Conservation (phyloP, 2,888 invertebrate genomes). For the Trypoxylon attenuatum region DNA sequence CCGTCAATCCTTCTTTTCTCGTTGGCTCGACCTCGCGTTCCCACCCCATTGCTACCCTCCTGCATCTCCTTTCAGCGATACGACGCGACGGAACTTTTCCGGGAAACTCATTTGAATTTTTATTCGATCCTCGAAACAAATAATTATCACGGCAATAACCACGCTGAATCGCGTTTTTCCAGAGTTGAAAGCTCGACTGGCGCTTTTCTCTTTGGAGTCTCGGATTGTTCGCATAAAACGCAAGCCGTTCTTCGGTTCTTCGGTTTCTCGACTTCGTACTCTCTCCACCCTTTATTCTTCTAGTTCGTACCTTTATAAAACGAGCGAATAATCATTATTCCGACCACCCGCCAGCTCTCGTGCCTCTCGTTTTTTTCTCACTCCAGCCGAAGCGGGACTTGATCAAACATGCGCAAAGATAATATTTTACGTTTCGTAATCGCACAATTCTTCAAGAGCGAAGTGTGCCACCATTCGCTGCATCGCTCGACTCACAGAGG, state of each 20-base stretch:
- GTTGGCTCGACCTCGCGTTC: no score
- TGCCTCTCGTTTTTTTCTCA: background rate
- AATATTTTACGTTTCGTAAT: conserved; percentile 8
- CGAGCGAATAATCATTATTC: conserved; percentile 11
- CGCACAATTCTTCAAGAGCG: no score
- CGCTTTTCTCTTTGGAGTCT: conserved; percentile 18
- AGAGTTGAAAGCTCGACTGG: conserved; percentile 25
- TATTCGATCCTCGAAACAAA: conserved; percentile 69
- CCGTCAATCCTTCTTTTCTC: conserved; percentile 5
- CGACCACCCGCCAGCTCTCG: no score
- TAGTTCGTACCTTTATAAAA: background rate
- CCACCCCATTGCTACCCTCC: no score
- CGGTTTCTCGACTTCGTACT: background rate
- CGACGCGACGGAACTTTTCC: conserved; percentile 52
- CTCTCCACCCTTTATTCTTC: background rate
- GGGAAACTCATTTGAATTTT: conserved; percentile 70
- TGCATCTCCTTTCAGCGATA: conserved; percentile 23
- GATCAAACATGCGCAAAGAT: conserved; percentile 10
- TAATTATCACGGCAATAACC: conserved; percentile 69
- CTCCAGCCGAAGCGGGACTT: conserved; percentile 2
- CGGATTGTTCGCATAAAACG: background rate
- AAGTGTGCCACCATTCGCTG: background rate
- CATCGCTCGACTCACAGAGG: background rate
- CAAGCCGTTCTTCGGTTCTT: background rate
- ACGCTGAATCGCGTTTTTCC: conserved; percentile 15